Base-by-base conservation (phyloP, 1,140 invertebrate genomes). In the Drosophila littoralis region DNA sequence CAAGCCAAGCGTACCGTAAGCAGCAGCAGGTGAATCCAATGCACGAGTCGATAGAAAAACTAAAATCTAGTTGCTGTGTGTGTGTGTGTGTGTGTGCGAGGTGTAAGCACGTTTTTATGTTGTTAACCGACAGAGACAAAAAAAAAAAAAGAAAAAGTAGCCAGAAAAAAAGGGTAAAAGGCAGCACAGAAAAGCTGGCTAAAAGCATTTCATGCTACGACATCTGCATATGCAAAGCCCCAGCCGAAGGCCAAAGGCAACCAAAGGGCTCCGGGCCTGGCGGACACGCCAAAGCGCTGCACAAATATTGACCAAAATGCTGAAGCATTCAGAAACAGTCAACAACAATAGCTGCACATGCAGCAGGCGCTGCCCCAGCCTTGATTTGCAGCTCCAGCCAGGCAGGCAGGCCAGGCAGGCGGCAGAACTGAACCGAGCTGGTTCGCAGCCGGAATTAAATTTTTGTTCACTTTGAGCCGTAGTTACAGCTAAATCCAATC, bases 101-200 rank as follows among this genome's bases (percentile, higher is more conserved):
- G 77, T 80, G 84, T 89, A 83, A 88, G 77, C 80, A 81, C 77
- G 79, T 83, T 86, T 86, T 86, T 83, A 88, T 83, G 76, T 83
- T 86, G 83, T 86, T 86, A 86, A 77, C 76, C 84, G 51, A 73
- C 64, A 70, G 40, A 63, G 57, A 73, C 55, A 79, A 43, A 60
- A 45, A 59, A 61, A 46, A 13, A 36, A 48, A 28, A 15, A 1
- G 35, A 36, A 48, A 28, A 15, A 1, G 35, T 12, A 63, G 15
- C 10, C 22, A 6, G 1, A 15, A 33, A n/a, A 48, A 38, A 50
- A 36, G 42, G 32, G 7, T 4, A 42, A 70, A 15, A 65, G 32
- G 63, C 54, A 60, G 52, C 42, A 43, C 17, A 63, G 54, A 33
- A 66, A 45, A 76, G 54, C 43, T 46, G 46, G 43, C 78, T 77